A percentile compares a stretch with the other conserved stretches of the same genome.
These are phyloP conservation scores for Drusus annulatus DNA, from an alignment of 1,140 invertebrate species.

Conservation along the genomic window DNA sequence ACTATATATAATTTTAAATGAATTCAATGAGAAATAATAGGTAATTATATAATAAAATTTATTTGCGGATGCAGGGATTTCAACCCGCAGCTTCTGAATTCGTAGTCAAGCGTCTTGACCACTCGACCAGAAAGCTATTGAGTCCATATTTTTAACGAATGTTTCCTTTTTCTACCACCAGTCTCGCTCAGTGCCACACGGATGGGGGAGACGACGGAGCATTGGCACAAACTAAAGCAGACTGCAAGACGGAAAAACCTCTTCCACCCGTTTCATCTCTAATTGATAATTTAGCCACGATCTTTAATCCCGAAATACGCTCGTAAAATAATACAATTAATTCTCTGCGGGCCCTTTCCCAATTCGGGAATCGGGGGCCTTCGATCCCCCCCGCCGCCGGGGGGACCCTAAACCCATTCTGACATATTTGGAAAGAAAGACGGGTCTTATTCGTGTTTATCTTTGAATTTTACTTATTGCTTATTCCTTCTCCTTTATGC, in stretches of 20 bases:
- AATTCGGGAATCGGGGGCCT: not conserved
- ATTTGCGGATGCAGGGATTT: no score
- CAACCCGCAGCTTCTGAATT: no score
- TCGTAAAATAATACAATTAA: constrained; percentile 71
- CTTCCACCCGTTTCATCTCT: constrained; percentile 64
- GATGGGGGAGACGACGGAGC: constrained; percentile 17
- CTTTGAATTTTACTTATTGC: constrained; percentile 59
- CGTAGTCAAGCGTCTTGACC: no score
- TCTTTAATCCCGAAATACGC: constrained; percentile 64
- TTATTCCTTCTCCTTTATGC: constrained; percentile 49
- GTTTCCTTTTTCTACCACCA: not conserved
- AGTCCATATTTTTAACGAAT: no score
- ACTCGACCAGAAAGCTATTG: no score
- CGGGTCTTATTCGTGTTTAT: constrained; percentile 51
- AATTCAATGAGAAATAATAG: no score
- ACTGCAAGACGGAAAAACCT: constrained; percentile 54
- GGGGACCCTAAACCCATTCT: not conserved
- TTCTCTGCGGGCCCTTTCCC: constrained; percentile 64
- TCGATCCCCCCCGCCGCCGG: not conserved
- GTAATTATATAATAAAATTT: no score
- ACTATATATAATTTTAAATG: no score
- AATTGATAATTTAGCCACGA: constrained; percentile 72
- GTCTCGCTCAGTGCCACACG: not conserved
- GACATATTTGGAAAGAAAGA: constrained; percentile 37
- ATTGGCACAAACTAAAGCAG: constrained; percentile 37